Conservation (phyloP, 2,888 invertebrate genomes). For the Elysia crispata region DNA sequence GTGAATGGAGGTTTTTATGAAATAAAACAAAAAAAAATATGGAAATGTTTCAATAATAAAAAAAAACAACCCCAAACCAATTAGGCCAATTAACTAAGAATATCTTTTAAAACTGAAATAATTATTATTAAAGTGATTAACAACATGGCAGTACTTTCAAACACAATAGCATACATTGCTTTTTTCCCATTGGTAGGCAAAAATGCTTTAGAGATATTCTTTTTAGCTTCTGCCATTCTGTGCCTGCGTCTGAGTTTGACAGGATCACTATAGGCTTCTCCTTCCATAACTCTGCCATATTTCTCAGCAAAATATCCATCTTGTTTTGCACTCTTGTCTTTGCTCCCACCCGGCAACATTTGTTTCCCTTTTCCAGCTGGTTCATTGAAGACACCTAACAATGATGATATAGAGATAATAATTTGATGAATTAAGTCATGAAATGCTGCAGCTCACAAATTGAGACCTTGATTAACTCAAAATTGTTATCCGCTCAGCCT, state of each 20-base stretch:
- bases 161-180: conserved; percentile 72
- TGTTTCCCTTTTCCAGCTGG: conserved; percentile 76
- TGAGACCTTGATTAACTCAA: no score
- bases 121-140: no score
- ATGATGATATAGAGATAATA: background rate
- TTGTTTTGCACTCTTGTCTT: conserved; percentile 72
- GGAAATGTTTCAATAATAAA: no score
- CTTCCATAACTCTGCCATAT: conserved; percentile 74
- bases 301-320: conserved; percentile 76
- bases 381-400: conserved; percentile 73
- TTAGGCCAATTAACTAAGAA: no score
- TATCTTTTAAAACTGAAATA: no score
- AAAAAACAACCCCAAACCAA: no score
- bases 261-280: conserved; percentile 76
- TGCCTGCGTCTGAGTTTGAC: conserved; percentile 72
- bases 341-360: conserved; percentile 74
- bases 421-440: no score
- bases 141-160: no score
- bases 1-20: no score
- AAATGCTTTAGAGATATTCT: conserved; percentile 76
- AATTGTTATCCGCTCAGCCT: no score
- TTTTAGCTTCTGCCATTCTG: conserved; percentile 72
- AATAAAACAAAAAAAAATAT: no score
- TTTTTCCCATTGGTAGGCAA: conserved; percentile 76
- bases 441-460: no score